Evolutionary conservation across 2,797 vertebrate genomes (phyloP), one percentile per base, ranked within the genome.

Genomic region (Glyptemys insculpta): DNA sequence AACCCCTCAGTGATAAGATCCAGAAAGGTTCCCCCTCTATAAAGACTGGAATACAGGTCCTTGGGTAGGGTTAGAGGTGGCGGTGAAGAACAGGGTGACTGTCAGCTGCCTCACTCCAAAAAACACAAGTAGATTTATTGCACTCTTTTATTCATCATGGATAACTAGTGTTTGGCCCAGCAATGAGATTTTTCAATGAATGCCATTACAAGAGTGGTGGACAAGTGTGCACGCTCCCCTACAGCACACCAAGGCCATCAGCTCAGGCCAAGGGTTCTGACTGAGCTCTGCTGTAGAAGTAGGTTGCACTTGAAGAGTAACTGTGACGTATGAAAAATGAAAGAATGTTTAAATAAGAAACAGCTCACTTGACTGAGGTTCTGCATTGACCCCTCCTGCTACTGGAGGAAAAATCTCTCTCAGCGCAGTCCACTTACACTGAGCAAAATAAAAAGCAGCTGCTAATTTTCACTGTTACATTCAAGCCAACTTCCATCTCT

Each of bases 321-420:
- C 54, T 8, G 31, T 65, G 85, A 57, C 12, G 2, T 18, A 83
- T 82, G 82, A 59, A 34, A 92, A 93, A 91, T 57, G 4, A 50
- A 88, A 83, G 88, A 83, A 56, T 31, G 53, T 31, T 81, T 91
- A 94, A 94, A 95, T 89, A 82, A 87, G 92, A 92, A 95, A 85
- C 87, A 95, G 89, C 62, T 83, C 65, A 2, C 85, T 95, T 95
- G 95, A 93, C 87, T 86, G 81, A 41, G 86, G 82, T 88, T 81
- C 76, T 59, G 3, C 65, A 81, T 27, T 92, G 88, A 88, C 81
- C 86, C 49, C 76, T 83, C 74, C 54, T 78, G 91, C 88, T 90
- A 87, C 87, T 90, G 91, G 52, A 81, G 78, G 54, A 84, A 86
- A 87, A 88, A 50, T n/a, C 59, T 41, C 47, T 18, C 3, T 81